These are phyloP conservation scores for Phalanger gymnotis DNA, from an alignment of 2,797 vertebrate genomes.

Conservation along the genomic window DNA sequence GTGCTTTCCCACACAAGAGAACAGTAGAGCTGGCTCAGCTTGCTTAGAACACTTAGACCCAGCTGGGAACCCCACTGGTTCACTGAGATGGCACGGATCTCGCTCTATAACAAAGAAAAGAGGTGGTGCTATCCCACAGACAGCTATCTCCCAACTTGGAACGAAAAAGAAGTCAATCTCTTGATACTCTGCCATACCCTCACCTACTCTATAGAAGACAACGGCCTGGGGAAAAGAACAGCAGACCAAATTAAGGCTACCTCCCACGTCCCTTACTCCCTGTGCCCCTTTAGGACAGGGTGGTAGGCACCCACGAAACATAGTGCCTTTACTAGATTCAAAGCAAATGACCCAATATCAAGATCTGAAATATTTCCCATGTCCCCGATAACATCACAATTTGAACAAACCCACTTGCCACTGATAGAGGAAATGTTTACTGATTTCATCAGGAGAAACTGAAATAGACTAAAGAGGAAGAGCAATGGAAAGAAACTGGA, in stretches of 20 bases:
- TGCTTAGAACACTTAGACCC: slow-evolving; percentile 95
- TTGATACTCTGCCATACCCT: background rate
- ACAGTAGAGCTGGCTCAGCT: slow-evolving; percentile 97
- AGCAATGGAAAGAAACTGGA: background rate
- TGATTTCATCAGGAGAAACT: background rate
- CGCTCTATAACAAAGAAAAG: slow-evolving; percentile 87
- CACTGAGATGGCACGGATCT: slow-evolving; percentile 97
- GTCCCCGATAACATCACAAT: slow-evolving; percentile 3
- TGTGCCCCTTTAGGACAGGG: background rate
- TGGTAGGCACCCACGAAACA: background rate
- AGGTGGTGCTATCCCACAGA: background rate
- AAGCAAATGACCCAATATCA: background rate
- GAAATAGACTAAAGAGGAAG: background rate
- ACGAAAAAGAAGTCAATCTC: background rate
- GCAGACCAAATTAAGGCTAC: background rate
- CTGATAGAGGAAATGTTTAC: background rate
- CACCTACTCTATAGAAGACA: background rate
- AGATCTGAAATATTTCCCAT: background rate
- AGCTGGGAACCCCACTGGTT: slow-evolving; percentile 98
- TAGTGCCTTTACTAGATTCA: background rate
- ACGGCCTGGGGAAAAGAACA: background rate
- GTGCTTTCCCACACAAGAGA: slow-evolving; percentile 98
- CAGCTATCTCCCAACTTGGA: background rate
- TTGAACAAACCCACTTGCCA: background rate
- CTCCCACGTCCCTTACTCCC: background rate